Conservation (phyloP, 2,888 invertebrate genomes). For the Pammene fasciana region DNA sequence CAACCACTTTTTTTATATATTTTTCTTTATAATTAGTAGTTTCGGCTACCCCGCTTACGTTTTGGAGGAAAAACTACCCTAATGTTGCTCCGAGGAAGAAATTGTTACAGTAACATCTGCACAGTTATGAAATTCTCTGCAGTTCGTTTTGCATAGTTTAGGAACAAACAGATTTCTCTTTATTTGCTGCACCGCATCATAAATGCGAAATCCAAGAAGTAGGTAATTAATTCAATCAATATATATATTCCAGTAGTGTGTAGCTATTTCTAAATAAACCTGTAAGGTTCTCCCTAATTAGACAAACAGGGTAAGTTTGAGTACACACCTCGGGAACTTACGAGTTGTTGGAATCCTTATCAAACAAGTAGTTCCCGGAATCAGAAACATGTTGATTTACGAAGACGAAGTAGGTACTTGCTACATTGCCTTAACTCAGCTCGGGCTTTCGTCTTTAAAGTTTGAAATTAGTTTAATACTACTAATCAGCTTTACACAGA, state of each 20-base stretch:
- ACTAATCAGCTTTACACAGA: neutral
- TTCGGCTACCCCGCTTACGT: too few species aligned
- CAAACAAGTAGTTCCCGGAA: conserved; percentile 16
- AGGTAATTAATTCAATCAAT: too few species aligned
- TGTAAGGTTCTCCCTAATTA: conserved; percentile 28
- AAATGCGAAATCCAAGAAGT: neutral
- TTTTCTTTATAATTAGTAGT: too few species aligned
- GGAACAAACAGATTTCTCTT: too few species aligned
- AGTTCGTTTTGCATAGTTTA: too few species aligned
- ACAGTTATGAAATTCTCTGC: too few species aligned
- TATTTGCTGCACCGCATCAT: too few species aligned
- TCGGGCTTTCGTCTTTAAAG: neutral
- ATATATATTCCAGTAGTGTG: neutral
- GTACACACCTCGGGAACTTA: conserved; percentile 19
- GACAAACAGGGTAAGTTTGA: conserved; percentile 21
- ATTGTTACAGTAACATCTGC: too few species aligned
- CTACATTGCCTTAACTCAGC: conserved; percentile 1
- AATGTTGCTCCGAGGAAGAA: too few species aligned
- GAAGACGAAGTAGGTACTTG: neutral
- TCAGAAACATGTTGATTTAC: conserved; percentile 24
- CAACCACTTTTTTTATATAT: too few species aligned
- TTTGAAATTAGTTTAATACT: conserved; percentile 1
- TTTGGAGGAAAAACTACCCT: too few species aligned
- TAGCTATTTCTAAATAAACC: conserved; percentile 18
- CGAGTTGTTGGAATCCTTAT: conserved; percentile 14